phyloP scores from a whole-genome alignment of 2,888 invertebrate species.

The Artemia sinica region DNA sequence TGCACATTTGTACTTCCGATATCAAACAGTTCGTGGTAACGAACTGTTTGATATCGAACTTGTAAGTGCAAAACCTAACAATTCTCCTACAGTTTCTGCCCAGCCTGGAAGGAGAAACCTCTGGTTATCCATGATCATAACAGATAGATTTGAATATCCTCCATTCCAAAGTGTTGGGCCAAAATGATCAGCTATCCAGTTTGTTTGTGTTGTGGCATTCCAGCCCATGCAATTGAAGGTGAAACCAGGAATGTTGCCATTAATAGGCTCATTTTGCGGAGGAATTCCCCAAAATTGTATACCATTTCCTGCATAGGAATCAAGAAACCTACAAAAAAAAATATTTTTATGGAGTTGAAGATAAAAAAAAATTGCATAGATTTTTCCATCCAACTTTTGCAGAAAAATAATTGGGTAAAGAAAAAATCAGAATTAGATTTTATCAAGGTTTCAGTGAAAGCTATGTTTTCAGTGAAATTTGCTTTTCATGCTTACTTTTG shows the following conservation, averaged over 20 bases:
- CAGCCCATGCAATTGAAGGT: constrained; percentile 32
- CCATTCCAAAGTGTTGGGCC: constrained; percentile 28
- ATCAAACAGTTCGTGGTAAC: too few relatives aligned
- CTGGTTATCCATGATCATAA: constrained; percentile 32
- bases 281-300: constrained; percentile 63
- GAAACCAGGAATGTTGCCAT: constrained; percentile 41
- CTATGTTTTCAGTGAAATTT: too few relatives aligned
- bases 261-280: constrained; percentile 68
- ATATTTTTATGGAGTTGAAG: neutral
- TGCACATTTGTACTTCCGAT: too few relatives aligned
- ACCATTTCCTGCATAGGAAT: constrained; percentile 50
- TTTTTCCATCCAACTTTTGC: too few relatives aligned
- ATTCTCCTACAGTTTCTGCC: constrained; percentile 25
- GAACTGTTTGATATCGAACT: too few relatives aligned
- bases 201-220: constrained; percentile 30
- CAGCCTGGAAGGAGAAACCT: constrained; percentile 26
- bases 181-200: constrained; percentile 30
- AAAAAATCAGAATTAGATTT: too few relatives aligned
- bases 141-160: constrained; percentile 29
- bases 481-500: too few relatives aligned
- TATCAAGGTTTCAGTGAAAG: too few relatives aligned
- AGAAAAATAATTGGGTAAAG: too few relatives aligned
- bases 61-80: too few relatives aligned
- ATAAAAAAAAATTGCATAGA: too few relatives aligned
- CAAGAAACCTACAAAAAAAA: constrained; percentile 44